Evolutionary conservation across 2,888 invertebrate species (phyloP).

Genomic region (Catocala fraxini): DNA sequence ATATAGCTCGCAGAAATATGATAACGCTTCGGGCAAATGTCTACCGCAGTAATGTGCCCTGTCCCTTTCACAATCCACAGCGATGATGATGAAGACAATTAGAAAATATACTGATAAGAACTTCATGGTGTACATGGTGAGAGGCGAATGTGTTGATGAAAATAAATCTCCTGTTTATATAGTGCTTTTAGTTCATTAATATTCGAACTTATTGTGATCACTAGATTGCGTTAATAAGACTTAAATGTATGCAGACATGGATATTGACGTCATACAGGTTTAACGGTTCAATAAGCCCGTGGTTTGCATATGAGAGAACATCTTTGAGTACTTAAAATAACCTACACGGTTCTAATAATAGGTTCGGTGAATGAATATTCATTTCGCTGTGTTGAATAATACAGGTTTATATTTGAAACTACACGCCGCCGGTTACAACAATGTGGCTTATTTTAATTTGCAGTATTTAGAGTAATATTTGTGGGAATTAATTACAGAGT

Average conservation of each 20-base stretch:
- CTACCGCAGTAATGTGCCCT: slow-evolving; percentile 47
- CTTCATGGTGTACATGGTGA: slow-evolving; percentile 31
- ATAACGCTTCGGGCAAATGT: slow-evolving; percentile 36
- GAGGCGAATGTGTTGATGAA: slow-evolving; percentile 17
- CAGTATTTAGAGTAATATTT: no score
- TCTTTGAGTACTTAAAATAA: slow-evolving; percentile 1
- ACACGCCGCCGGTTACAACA: no score
- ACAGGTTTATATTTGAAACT: no score
- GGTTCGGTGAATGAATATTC: no score
- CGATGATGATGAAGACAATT: slow-evolving; percentile 1
- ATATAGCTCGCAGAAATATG: slow-evolving; percentile 23
- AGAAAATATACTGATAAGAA: slow-evolving; percentile 16
- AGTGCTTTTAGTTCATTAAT: slow-evolving; percentile 47
- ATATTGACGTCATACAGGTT: slow-evolving; percentile 42
- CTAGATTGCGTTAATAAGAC: slow-evolving; percentile 35
- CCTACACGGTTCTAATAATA: neutral
- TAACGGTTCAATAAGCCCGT: slow-evolving; percentile 20
- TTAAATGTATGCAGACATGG: slow-evolving; percentile 24
- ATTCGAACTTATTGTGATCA: slow-evolving; percentile 38
- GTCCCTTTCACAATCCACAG: slow-evolving; percentile 5
- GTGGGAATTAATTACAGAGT: no score
- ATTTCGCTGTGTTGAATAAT: no score
- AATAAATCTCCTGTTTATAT: slow-evolving; percentile 38
- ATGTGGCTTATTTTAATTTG: no score
- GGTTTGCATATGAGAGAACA: slow-evolving; percentile 11